Conservation (phyloP, 1,140 invertebrate genomes). For the Leptinotarsa undecemlineata region DNA sequence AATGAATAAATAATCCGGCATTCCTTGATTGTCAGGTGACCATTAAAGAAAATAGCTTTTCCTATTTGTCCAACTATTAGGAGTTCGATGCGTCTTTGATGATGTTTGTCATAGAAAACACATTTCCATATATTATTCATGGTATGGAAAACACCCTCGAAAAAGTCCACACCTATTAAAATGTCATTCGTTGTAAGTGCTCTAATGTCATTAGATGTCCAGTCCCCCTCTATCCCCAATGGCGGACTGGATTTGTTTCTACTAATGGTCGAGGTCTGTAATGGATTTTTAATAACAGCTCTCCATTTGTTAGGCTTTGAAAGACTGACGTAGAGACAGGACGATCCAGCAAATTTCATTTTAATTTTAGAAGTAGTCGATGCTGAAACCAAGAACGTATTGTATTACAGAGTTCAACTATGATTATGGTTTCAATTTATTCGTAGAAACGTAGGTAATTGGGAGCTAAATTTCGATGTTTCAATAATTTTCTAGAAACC, state of each 20-base stretch:
- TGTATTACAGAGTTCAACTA: too few relatives aligned
- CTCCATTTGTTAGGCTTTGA: background rate
- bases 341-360: too few relatives aligned
- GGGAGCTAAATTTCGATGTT: too few relatives aligned
- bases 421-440: too few relatives aligned
- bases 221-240: conserved; percentile 42
- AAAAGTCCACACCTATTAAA: conserved; percentile 46
- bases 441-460: too few relatives aligned
- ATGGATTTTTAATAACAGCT: conserved; percentile 51
- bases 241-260: conserved; percentile 40
- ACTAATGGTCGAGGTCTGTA: conserved; percentile 48
- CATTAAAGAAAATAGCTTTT: background rate
- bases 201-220: conserved; percentile 48
- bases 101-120: conserved; percentile 37
- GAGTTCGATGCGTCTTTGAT: conserved; percentile 30
- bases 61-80: background rate
- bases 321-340: too few relatives aligned
- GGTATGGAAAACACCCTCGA: conserved; percentile 19
- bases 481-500: too few relatives aligned
- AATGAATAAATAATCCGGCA: conserved; percentile 6
- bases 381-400: too few relatives aligned
- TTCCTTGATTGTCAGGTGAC: conserved; percentile 9
- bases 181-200: conserved; percentile 44
- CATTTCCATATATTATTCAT: conserved; percentile 38
- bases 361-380: too few relatives aligned